Conservation (phyloP, 2,888 invertebrate species). For the Heteropelma amictum region DNA sequence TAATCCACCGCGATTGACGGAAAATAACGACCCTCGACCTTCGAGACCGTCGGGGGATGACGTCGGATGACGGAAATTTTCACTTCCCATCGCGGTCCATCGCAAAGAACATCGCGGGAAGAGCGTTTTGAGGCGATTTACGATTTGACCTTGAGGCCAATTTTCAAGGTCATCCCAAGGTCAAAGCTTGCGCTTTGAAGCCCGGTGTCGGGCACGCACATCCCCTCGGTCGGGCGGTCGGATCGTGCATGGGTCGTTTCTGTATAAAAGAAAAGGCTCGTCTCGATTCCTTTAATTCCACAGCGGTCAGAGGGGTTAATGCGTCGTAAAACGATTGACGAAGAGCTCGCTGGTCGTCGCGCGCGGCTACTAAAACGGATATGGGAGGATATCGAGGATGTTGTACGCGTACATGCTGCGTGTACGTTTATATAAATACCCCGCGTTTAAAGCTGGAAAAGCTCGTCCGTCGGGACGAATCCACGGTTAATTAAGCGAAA, state of each 20-base stretch:
- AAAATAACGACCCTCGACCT: background rate
- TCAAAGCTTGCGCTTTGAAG: too few relatives aligned
- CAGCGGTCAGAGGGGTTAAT: background rate
- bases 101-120: too few relatives aligned
- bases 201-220: too few relatives aligned
- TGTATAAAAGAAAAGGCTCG: background rate
- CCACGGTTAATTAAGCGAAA: slow-evolving; percentile 62
- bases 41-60: too few relatives aligned
- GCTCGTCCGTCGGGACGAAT: slow-evolving; percentile 30
- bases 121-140: too few relatives aligned
- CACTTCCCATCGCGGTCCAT: too few relatives aligned
- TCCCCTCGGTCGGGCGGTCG: too few relatives aligned
- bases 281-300: background rate
- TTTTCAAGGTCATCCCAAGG: too few relatives aligned
- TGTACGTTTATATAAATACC: background rate
- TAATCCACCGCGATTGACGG: too few relatives aligned
- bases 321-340: slow-evolving; percentile 35
- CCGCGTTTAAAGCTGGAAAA: slow-evolving; percentile 7
- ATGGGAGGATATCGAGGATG: slow-evolving; percentile 35
- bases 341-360: slow-evolving; percentile 32
- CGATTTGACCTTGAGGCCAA: too few relatives aligned
- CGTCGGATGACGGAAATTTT: too few relatives aligned
- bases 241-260: too few relatives aligned
- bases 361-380: slow-evolving; percentile 12
- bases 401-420: background rate